Percentiles rank a stretch among this genome's conserved stretches.
phyloP scores from a whole-genome alignment of 1,140 invertebrate species.

The Hyposmocoma kahamanoa region DNA sequence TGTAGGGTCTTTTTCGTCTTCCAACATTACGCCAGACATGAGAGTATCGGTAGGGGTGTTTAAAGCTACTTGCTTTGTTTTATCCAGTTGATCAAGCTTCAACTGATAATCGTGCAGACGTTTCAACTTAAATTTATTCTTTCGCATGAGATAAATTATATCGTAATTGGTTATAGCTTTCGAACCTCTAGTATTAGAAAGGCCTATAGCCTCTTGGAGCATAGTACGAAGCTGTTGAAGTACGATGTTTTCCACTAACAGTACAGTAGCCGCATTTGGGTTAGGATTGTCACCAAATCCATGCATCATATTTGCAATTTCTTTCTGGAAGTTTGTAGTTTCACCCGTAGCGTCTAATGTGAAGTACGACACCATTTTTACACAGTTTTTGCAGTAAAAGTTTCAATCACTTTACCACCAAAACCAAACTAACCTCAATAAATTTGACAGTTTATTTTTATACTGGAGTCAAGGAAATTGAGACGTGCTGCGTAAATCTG shows the following conservation, averaged over 20 bases:
- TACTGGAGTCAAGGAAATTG: too few species aligned
- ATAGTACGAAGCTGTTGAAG: conserved; percentile 76
- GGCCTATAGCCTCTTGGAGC: conserved; percentile 74
- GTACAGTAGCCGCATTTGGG: conserved; percentile 78
- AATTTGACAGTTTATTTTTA: too few species aligned
- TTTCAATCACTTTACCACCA: too few species aligned
- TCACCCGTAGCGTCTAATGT: conserved; percentile 45
- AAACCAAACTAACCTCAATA: too few species aligned
- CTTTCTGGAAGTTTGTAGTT: conserved; percentile 68
- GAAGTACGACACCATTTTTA: conserved; percentile 51
- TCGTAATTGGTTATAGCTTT: conserved; percentile 73
- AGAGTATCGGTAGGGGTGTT: conserved; percentile 25
- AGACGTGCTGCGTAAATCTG: too few species aligned
- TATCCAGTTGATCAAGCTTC: conserved; percentile 56
- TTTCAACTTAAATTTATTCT: conserved; percentile 69
- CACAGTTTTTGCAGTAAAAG: too few species aligned
- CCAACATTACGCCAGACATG: conserved; percentile 32
- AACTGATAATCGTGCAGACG: conserved; percentile 52
- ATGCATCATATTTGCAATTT: conserved; percentile 83
- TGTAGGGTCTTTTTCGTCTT: conserved; percentile 46
- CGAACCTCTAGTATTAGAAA: conserved; percentile 63
- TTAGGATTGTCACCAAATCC: conserved; percentile 82
- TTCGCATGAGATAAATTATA: conserved; percentile 79
- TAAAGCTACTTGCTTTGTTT: conserved; percentile 24
- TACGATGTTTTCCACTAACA: conserved; percentile 80